Conservation (phyloP, 2,113 vertebrate genomes). For the Setophaga coronata region DNA sequence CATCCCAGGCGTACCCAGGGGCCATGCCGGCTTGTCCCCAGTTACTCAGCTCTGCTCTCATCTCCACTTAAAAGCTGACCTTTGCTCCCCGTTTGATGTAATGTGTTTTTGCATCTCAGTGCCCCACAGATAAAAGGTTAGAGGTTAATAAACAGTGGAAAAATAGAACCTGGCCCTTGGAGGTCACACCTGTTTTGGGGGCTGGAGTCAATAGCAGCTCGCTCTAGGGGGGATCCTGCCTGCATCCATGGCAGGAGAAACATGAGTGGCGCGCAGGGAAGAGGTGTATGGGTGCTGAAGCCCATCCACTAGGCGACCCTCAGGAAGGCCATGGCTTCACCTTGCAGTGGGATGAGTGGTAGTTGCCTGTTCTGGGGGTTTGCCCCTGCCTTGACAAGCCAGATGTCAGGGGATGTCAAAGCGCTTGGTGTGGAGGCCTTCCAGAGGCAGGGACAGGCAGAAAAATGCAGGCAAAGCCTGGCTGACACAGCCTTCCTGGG, state of each 20-base stretch:
- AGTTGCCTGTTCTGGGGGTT: neutral
- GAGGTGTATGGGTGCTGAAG: neutral
- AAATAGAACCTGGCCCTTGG: neutral
- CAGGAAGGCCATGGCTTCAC: accelerated
- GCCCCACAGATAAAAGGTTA: constrained; percentile 43
- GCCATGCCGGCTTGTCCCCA: accelerated
- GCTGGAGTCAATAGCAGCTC: neutral
- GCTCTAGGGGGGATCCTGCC: neutral
- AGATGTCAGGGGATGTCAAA: neutral
- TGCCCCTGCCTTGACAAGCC: neutral
- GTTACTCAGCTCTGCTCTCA: neutral
- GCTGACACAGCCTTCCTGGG: neutral
- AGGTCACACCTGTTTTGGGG: constrained; percentile 67
- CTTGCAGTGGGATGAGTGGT: neutral
- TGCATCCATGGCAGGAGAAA: neutral
- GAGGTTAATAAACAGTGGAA: constrained; percentile 55
- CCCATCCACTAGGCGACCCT: accelerated
- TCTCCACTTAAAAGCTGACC: constrained; percentile 33
- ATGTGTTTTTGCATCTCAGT: constrained; percentile 10
- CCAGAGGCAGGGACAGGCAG: neutral
- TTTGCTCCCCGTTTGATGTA: constrained; percentile 3
- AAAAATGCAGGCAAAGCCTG: neutral
- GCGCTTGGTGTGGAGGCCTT: neutral
- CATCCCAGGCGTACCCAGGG: neutral
- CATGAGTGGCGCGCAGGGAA: accelerated